Conservation (phyloP, 2,797 vertebrate species). For the Etheostoma nigrum region DNA sequence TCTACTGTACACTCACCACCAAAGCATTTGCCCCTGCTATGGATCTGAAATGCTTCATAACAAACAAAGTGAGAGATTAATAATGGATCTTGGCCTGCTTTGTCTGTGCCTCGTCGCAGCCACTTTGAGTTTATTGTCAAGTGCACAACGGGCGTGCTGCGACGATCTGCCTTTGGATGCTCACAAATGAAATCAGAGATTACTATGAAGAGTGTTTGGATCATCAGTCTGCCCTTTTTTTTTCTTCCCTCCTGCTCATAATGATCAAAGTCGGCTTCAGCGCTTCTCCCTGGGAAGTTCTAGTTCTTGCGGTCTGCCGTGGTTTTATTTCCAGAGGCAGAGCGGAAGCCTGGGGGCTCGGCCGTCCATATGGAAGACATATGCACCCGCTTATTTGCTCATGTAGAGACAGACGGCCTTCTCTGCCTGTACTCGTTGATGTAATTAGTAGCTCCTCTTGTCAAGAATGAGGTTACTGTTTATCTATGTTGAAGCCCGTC, state of each 20-base stretch:
- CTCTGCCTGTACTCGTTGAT: conserved; percentile 54
- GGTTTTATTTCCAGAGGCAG: conserved; percentile 52
- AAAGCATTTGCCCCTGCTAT: conserved; percentile 29
- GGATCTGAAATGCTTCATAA: conserved; percentile 45
- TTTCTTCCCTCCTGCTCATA: conserved; percentile 6
- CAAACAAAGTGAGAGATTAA: conserved; percentile 30
- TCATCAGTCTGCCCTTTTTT: conserved; percentile 28
- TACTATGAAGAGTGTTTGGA: conserved; percentile 52
- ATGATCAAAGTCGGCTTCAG: conserved; percentile 60
- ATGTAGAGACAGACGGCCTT: conserved; percentile 50
- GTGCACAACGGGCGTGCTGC: conserved; percentile 46
- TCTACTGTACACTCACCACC: conserved; percentile 40
- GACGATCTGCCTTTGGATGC: conserved; percentile 63
- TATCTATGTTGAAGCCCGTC: conserved; percentile 68
- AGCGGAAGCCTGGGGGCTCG: conserved; percentile 42
- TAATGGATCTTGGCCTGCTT: conserved; percentile 58
- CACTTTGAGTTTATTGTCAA: conserved; percentile 45
- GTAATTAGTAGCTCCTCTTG: conserved; percentile 77
- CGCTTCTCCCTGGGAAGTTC: conserved; percentile 43
- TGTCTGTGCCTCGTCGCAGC: conserved; percentile 33
- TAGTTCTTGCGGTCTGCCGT: conserved; percentile 28
- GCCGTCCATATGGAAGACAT: conserved; percentile 68
- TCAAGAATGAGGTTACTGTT: conserved; percentile 66
- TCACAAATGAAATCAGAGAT: conserved; percentile 56
- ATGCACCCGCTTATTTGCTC: conserved; percentile 59